phyloP scores from a whole-genome alignment of 2,797 vertebrate species.

The Amblyopsis hoosieri region DNA sequence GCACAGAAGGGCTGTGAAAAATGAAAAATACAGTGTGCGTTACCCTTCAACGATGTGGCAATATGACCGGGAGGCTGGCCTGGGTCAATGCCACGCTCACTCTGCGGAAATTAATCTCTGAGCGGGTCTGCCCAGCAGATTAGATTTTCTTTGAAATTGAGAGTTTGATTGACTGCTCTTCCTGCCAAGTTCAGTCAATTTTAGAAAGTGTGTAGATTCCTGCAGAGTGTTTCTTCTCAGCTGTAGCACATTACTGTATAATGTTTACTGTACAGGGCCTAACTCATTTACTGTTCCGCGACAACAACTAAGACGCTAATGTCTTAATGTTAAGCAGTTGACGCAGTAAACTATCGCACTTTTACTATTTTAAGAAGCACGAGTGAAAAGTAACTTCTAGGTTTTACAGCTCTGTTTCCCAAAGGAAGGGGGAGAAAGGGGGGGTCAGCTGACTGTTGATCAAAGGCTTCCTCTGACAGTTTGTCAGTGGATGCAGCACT shows the following conservation, averaged over 20 bases:
- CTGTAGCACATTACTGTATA: constrained; percentile 11
- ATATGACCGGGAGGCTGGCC: not conserved
- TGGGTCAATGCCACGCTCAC: not conserved
- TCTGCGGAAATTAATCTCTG: not conserved
- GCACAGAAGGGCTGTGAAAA: not conserved
- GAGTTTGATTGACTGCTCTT: constrained; percentile 20
- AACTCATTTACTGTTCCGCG: constrained; percentile 35
- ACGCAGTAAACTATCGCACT: too few relatives aligned
- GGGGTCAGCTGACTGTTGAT: constrained; percentile 32
- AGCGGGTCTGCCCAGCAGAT: not conserved
- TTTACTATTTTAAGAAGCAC: too few relatives aligned
- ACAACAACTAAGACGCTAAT: constrained; percentile 42
- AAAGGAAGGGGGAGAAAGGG: not conserved
- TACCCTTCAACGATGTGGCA: not conserved
- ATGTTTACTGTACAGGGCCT: constrained; percentile 40
- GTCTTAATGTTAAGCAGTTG: not conserved
- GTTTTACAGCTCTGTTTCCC: constrained; percentile 41
- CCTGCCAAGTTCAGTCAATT: constrained; percentile 11
- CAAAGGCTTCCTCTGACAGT: constrained; percentile 56
- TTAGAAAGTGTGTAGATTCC: not conserved
- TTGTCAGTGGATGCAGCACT: constrained; percentile 39
- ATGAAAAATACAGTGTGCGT: not conserved
- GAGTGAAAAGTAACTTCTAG: too few relatives aligned
- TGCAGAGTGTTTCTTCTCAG: not conserved
- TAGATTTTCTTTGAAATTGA: constrained; percentile 33